These are phyloP conservation scores for Chrysolina americana DNA, from an alignment of 2,888 invertebrate species.

Conservation along the genomic window DNA sequence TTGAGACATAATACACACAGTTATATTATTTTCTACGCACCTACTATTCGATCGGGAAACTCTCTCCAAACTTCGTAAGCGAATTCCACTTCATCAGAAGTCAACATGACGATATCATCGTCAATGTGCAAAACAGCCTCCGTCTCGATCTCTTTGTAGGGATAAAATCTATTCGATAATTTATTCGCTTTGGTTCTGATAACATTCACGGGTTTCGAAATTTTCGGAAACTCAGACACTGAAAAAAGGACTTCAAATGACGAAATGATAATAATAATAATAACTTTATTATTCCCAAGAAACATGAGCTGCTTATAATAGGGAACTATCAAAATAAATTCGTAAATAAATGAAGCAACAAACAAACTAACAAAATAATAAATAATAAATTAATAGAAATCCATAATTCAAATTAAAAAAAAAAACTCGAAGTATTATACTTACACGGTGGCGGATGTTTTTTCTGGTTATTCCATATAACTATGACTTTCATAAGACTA, in stretches of 20 bases:
- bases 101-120: constrained; percentile 96
- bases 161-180: constrained; percentile 95
- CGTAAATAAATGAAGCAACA: too few relatives aligned
- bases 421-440: constrained; percentile 62
- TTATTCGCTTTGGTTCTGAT: constrained; percentile 92
- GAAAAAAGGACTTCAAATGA: constrained; percentile 39
- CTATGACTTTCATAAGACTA: constrained; percentile 91
- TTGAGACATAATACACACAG: too few relatives aligned
- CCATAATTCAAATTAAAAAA: too few relatives aligned
- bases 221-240: constrained; percentile 92
- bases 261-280: too few relatives aligned
- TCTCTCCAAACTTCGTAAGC: constrained; percentile 96
- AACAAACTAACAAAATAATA: too few relatives aligned
- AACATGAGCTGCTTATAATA: too few relatives aligned
- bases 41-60: constrained; percentile 94
- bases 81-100: constrained; percentile 96
- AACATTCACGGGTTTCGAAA: constrained; percentile 90
- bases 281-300: too few relatives aligned
- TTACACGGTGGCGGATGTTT: constrained; percentile 91
- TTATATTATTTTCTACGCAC: constrained; percentile 50
- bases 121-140: constrained; percentile 96
- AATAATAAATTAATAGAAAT: too few relatives aligned
- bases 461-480: constrained; percentile 97
- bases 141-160: constrained; percentile 96
- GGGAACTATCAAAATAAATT: too few relatives aligned